Evolutionary conservation across 2,888 invertebrate species (phyloP).

Genomic region (Monoplex corrugatus): DNA sequence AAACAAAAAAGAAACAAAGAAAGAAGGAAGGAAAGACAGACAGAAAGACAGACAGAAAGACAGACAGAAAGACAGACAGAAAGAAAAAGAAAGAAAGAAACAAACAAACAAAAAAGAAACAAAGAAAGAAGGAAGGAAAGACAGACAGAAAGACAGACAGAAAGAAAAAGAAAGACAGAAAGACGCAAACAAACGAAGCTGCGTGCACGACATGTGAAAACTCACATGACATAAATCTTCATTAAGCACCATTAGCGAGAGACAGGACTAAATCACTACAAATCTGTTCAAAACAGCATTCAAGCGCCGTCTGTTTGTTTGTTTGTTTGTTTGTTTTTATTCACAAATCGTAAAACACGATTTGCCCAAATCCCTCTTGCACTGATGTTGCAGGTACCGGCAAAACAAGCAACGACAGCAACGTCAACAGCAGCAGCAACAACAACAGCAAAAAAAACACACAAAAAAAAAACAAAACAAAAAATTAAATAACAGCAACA

Average conservation of each 20-base stretch:
- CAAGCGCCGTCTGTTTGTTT: no score
- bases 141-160: not conserved
- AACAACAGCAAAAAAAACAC: not conserved
- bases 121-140: not conserved
- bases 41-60: not conserved
- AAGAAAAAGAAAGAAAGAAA: not conserved
- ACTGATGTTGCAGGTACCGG: no score
- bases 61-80: not conserved
- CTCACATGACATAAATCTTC: no score
- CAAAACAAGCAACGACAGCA: not conserved
- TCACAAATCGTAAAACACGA: no score
- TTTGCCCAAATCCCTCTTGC: no score
- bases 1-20: no score
- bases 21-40: no score
- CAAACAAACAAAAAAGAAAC: not conserved
- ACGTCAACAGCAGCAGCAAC: not conserved
- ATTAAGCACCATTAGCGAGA: no score
- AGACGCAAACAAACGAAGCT: not conserved
- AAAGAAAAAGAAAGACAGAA: not conserved
- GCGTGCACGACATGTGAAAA: no score
- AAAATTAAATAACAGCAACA: not conserved
- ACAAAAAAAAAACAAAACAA: not conserved
- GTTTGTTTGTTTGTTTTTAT: no score
- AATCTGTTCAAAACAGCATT: no score
- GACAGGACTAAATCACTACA: no score